These are phyloP conservation scores for Bolborhynchus lineola DNA, from an alignment of 2,113 vertebrate genomes.

Conservation along the genomic window DNA sequence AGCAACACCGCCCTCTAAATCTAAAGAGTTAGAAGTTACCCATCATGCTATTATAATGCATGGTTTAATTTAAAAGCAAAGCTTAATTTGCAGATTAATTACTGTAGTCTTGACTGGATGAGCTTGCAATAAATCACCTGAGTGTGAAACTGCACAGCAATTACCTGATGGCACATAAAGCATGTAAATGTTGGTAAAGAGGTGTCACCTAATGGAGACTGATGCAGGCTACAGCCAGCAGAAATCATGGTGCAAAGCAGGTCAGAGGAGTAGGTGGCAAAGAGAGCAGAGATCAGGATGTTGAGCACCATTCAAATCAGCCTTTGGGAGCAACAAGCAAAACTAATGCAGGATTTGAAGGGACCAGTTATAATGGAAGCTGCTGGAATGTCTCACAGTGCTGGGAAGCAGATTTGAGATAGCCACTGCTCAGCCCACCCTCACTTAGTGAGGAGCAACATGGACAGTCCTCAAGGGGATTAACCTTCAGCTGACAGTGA, in stretches of 20 bases:
- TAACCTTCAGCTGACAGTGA: neutral
- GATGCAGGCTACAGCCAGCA: neutral
- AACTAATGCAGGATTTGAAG: neutral
- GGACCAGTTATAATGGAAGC: neutral
- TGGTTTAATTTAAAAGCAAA: conserved; percentile 31
- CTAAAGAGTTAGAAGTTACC: neutral
- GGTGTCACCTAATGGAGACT: conserved; percentile 20
- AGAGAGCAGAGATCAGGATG: neutral
- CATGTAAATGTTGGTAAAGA: neutral
- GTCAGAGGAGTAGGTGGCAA: neutral
- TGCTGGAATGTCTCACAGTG: neutral
- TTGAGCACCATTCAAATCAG: neutral
- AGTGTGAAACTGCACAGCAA: conserved; percentile 9
- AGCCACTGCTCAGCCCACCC: neutral
- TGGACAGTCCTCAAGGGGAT: rapidly evolving
- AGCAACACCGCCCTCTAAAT: neutral
- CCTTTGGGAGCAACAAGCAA: neutral
- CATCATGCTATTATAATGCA: neutral
- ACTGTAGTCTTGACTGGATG: neutral
- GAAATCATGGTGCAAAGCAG: neutral
- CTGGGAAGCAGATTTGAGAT: neutral
- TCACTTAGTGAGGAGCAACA: neutral
- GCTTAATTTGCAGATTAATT: conserved; percentile 47
- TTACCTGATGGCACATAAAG: neutral
- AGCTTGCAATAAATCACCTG: conserved; percentile 23